Evolutionary conservation across 2,113 vertebrate species (phyloP).

Genomic region (Craseonycteris thonglongyai): DNA sequence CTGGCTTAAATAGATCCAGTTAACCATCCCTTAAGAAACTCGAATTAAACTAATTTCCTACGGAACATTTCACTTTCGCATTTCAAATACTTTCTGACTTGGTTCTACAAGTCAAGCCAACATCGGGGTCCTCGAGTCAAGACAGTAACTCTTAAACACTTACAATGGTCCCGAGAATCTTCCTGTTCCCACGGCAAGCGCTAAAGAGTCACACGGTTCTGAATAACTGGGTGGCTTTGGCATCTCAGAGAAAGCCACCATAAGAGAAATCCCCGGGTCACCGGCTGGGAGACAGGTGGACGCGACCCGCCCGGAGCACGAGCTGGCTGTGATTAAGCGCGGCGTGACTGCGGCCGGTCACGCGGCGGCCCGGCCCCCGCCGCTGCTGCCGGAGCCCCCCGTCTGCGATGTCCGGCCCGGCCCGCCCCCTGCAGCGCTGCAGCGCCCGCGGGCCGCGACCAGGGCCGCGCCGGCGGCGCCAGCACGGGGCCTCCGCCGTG

Average conservation of each 20-base stretch:
- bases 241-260: constrained; percentile 65
- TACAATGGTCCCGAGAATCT: constrained; percentile 69
- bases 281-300: not conserved
- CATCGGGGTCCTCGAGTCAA: not conserved
- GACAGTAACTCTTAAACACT: constrained; percentile 65
- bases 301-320: constrained; percentile 15
- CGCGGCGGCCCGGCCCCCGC: not conserved
- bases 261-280: constrained; percentile 22
- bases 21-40: not conserved
- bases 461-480: not conserved
- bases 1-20: not conserved
- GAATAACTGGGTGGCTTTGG: constrained; percentile 62
- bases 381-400: not conserved
- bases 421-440: constrained; percentile 54
- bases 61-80: not conserved
- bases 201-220: constrained; percentile 63
- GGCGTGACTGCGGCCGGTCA: constrained; percentile 45
- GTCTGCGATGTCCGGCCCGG: not conserved
- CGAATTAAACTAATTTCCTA: not conserved
- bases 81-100: not conserved
- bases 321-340: constrained; percentile 34
- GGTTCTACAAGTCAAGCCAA: not conserved
- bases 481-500: not conserved
- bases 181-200: constrained; percentile 66
- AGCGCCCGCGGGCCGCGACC: not conserved